Base-by-base conservation (phyloP, 2,888 invertebrate genomes). In the Elmis aenea region DNA sequence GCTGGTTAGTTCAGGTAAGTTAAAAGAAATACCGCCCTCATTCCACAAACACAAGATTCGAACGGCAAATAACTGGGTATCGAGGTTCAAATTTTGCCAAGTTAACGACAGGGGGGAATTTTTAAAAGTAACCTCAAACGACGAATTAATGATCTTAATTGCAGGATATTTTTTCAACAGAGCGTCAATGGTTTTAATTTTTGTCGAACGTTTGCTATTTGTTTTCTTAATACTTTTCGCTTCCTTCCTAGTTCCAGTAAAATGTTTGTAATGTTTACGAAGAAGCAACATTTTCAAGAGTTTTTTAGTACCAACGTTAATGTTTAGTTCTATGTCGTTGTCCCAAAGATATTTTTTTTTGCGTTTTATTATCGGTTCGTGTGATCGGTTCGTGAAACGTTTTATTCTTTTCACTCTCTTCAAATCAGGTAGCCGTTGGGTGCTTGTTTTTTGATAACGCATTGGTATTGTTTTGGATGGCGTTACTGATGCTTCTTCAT, bases 1-100 rank as follows among this genome's bases (percentile, higher is more conserved):
- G 5, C 5, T 18, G 5, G 18, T 18, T 11, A 21, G 10, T 20
- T 33, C 38, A 6, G 52, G 54, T 9, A 61, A 43, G 33, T 59
- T 59, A 38, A 64, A 67, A 33, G 59, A 63, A 5, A 77, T 62
- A 2, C 77, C 78, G 5, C 74, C 76, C 44, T 66, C 65, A 52
- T 74, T 68, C 76, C 76, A 78, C 13, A 77, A 63, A 24, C 73
- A 66, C 40, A 70, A 62, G 13, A 73, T 61, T 47, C 77, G 64
- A 1, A 71, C 63, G 23, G 76, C 74, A 52, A 77, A 76, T 11
- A 71, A 52, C 10, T 72, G 51, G 40, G 71, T 65, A 4, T 62
- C 49, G 1, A 57, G 45, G n/a, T 72, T 71, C 30, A 76, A 63
- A 13, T 57, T 59, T 38, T 59, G 66, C 75, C 76, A 78, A 30